A percentile compares a stretch with the other conserved stretches of the same genome.
Conservation (phyloP, 2,888 invertebrate species). For the Limnephilus marmoratus region DNA sequence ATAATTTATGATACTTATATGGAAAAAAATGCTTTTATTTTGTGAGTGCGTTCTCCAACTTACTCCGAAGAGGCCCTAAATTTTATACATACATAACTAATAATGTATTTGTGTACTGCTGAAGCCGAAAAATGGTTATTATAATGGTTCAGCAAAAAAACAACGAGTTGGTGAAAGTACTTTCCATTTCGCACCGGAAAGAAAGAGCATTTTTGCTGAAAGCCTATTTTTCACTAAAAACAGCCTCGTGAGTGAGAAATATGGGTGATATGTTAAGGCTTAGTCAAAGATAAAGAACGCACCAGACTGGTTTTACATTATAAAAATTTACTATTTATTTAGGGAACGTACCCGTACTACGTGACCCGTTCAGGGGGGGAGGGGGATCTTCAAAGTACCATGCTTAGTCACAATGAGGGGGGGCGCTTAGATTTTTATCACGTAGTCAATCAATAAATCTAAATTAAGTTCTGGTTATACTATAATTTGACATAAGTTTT, state of each 20-base stretch:
- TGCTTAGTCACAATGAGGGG: no score
- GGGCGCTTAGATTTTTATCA: no score
- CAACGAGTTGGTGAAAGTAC: not conserved
- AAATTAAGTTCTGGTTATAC: no score
- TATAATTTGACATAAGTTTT: no score
- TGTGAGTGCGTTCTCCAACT: not conserved
- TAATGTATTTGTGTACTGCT: not conserved
- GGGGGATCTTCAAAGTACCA: no score
- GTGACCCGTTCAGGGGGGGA: no score
- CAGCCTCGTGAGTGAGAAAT: conserved; percentile 58
- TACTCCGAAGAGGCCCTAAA: not conserved
- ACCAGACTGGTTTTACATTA: not conserved
- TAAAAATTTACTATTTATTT: not conserved
- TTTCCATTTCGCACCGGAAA: conserved; percentile 35
- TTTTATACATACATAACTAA: not conserved
- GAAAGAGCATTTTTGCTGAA: conserved; percentile 40
- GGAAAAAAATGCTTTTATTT: not conserved
- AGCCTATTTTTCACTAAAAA: conserved; percentile 38
- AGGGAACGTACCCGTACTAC: no score
- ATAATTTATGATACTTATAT: not conserved
- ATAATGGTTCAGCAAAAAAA: not conserved
- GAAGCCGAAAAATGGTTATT: conserved; percentile 18
- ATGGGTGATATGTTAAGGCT: conserved; percentile 60
- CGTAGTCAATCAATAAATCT: no score
- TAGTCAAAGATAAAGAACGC: not conserved